Evolutionary conservation across 2,888 invertebrate genomes (phyloP), one percentile per base, ranked within the genome.

Genomic region (Cartodere bifasciata): DNA sequence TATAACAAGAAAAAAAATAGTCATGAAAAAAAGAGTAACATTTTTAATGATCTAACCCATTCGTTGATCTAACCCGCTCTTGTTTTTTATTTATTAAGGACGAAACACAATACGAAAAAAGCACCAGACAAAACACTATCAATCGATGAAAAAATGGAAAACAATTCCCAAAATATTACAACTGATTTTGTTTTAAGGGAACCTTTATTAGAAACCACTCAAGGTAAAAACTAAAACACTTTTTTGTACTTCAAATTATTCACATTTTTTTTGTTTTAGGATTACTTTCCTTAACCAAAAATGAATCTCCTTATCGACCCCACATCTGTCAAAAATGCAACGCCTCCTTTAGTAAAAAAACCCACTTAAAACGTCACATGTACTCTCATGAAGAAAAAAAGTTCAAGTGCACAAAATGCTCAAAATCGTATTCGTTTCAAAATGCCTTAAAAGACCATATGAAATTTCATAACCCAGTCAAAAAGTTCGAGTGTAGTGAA

Each of bases 321-420:
- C 62, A 60, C 43, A 51, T 52, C 22, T 70, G 70, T 45, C 44
- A 43, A 10, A 40, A 48, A 15, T 60, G 61, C 37, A 49, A 50
- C 17, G 55, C 63, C n/a, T 58, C 62, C 4, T 72, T 72, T 49
- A 62, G 64, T 37, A 71, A 67, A 47, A 58, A 63, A 4, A 62
- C 63, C 30, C 70, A 71, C 50, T 56, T 73, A 17, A 69, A 69
- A 42, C 64, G 68, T 29, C 63, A 63, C 34, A 43, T 56, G 36
- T 35, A 50, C 7, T 46, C 44, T 15, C 60, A 62, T 9, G 52
- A 48, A 2, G 58, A 58, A 16, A 52, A 49, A 16, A 56, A 56
- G 20, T 60, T 47, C 36, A 48, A 50, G 31, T 63, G 62, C 38
- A 40, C 47, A 11, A 36, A 50, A n/a, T 62, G 62, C 40, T 32